Evolutionary conservation across 2,888 invertebrate genomes (phyloP).

Genomic region (Chaitophorus viminalis): DNA sequence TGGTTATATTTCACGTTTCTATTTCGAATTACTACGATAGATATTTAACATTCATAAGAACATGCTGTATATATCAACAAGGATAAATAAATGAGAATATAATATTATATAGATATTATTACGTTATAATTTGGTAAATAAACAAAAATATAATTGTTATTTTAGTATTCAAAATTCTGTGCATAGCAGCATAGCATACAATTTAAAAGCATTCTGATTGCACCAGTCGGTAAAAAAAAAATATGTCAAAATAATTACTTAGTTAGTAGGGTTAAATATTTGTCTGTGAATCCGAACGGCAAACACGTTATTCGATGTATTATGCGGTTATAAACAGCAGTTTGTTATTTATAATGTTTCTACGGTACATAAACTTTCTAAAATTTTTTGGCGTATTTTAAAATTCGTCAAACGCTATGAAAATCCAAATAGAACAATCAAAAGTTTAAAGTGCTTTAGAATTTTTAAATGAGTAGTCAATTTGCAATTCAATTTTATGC

Average conservation of each 20-base stretch:
- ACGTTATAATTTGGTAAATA: background rate
- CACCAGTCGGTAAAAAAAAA: background rate
- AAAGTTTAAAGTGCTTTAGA: too few species aligned
- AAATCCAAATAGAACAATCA: too few species aligned
- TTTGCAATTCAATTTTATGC: background rate
- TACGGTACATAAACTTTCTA: background rate
- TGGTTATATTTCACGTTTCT: background rate
- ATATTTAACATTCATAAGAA: background rate
- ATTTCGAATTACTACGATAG: background rate
- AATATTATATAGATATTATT: background rate
- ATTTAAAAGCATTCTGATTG: background rate
- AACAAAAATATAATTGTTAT: background rate
- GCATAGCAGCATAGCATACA: too few species aligned
- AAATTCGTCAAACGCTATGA: too few species aligned
- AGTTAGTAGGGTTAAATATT: background rate
- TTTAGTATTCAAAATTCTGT: too few species aligned
- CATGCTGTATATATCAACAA: background rate
- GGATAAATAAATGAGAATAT: background rate
- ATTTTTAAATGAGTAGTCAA: background rate
- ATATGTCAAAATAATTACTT: background rate
- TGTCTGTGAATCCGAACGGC: background rate
- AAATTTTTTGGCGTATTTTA: background rate
- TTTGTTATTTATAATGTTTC: too few species aligned
- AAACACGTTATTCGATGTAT: background rate
- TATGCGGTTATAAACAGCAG: background rate